phyloP scores from a whole-genome alignment of 2,888 invertebrate genomes.

The Arrhopalites spinosus region DNA sequence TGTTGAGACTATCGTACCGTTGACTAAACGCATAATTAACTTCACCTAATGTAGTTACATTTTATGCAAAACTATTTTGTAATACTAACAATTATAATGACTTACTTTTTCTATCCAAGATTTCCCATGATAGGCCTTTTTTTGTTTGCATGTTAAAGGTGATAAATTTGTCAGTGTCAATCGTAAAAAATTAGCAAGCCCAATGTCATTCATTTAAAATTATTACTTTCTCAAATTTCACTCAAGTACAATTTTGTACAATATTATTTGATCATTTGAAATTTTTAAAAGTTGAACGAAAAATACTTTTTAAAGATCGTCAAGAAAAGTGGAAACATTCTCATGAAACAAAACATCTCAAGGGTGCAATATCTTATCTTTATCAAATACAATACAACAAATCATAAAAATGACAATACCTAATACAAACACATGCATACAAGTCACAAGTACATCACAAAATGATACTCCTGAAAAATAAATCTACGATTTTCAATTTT shows the following conservation, averaged over 20 bases:
- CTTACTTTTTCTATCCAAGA: constrained; percentile 57
- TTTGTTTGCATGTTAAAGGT: constrained; percentile 28
- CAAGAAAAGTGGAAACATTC: too few species aligned
- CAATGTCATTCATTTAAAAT: neutral
- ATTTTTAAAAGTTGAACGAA: neutral
- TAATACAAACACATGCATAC: too few species aligned
- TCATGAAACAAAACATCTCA: too few species aligned
- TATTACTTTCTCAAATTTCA: neutral
- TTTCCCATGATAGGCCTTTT: constrained; percentile 54
- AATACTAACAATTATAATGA: constrained; percentile 13
- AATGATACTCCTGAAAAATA: too few species aligned
- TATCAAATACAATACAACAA: too few species aligned
- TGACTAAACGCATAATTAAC: neutral
- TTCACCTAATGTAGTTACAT: neutral
- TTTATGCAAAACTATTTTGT: constrained; percentile 18
- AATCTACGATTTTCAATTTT: too few species aligned
- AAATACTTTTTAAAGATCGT: too few species aligned
- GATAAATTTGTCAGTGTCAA: neutral
- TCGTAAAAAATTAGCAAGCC: neutral
- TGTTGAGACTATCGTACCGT: neutral
- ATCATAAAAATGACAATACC: too few species aligned
- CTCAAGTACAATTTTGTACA: neutral
- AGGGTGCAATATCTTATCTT: too few species aligned
- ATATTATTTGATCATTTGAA: neutral
- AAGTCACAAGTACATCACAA: too few species aligned